Evolutionary conservation across 2,888 invertebrate genomes (phyloP), one percentile per base, ranked within the genome.

Genomic region (Caenorhabditis sp.): DNA sequence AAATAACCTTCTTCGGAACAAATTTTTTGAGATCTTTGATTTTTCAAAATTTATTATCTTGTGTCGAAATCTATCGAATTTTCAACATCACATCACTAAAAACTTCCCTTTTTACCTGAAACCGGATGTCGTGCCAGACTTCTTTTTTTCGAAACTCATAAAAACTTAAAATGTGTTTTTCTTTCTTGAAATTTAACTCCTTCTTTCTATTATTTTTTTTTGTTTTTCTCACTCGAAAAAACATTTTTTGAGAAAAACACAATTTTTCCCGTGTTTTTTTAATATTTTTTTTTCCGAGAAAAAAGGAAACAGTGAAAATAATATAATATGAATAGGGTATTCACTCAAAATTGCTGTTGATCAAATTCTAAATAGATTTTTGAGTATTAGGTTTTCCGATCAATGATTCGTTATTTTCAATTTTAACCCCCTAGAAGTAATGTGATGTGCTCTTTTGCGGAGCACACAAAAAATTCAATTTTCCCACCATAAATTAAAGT

Each of bases 231-330:
- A 43, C 43, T 43, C 17, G 17, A 43, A 43, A 43, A 43, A 43
- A 43, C 43, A 17, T 43, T 43, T 43, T 36, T 43, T 14, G 14
- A 31, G 5, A 14, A 26, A 25, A 56, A 26, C 56, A 27, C 56
- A 20, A 52, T 61, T 61, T 61, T 61, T 50, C 23, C 26, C 26
- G 12, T 50, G 25, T 25, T 61, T 61, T 31, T 43, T 62, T 25
- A 20, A 36, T 53, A 10, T 21, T 53, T 21, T 53, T 53, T 53
- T 54, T 14, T 52, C 25, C 49, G 25, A 25, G n/a, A 43, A 43
- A 43, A 12, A 43, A 14, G 14, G 43, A 43, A 43, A 43, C 12
- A 17, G 43, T 17, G 10, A 43, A 43, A 43, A 43, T 31, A 31
- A 31, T n/a, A n/a, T n/a, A 31, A 31, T 31, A 31, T 31, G 31